phyloP scores from a whole-genome alignment of 2,797 vertebrate species.

The Epinephelus coioides region DNA sequence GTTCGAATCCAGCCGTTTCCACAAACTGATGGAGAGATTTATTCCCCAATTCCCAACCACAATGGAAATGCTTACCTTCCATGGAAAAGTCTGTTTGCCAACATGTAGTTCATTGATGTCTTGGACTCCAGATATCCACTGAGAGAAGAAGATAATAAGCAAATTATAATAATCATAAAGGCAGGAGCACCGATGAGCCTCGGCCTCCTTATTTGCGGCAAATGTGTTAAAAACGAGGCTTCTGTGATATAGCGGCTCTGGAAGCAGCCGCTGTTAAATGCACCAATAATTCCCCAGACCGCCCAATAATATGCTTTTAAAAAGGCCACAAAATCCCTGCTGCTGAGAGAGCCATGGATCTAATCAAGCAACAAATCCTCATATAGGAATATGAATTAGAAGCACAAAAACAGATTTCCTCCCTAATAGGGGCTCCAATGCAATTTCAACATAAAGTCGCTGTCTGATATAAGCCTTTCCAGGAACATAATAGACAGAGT shows the following conservation, averaged over 20 bases:
- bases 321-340: constrained; percentile 60
- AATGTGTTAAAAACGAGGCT: constrained; percentile 60
- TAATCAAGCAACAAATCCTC: constrained; percentile 74
- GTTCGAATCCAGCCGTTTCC: constrained; percentile 70
- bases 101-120: constrained; percentile 96
- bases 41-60: constrained; percentile 74
- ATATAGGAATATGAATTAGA: constrained; percentile 60
- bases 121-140: constrained; percentile 97
- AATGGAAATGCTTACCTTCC: constrained; percentile 91
- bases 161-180: constrained; percentile 75
- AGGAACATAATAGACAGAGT: constrained; percentile 38
- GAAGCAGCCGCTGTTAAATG: constrained; percentile 44
- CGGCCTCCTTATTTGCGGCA: constrained; percentile 59
- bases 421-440: constrained; percentile 31
- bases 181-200: constrained; percentile 36
- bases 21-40: constrained; percentile 75
- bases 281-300: constrained; percentile 55
- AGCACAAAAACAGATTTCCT: constrained; percentile 71
- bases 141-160: constrained; percentile 75
- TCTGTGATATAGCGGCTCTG: constrained; percentile 45
- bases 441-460: constrained; percentile 49
- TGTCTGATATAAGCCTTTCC: constrained; percentile 8
- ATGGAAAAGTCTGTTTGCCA: constrained; percentile 95
- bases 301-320: constrained; percentile 63
- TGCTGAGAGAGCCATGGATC: constrained; percentile 46